phyloP scores from a whole-genome alignment of 2,797 vertebrate genomes.

The Acanthopagrus latus region DNA sequence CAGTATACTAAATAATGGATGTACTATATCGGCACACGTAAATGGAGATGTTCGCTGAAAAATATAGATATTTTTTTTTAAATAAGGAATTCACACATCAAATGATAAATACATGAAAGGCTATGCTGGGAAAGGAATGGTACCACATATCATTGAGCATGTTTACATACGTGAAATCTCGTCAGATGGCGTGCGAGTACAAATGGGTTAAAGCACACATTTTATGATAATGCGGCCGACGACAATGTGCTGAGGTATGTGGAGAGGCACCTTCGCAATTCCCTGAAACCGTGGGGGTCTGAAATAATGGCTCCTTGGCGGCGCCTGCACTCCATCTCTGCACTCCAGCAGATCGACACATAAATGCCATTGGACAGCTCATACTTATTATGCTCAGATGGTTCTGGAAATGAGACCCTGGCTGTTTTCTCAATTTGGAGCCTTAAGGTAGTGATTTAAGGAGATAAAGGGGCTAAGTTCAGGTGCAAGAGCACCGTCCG shows the following conservation, averaged over 20 bases:
- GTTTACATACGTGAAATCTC: conserved; percentile 31
- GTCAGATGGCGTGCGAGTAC: conserved; percentile 21
- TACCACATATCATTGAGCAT: conserved; percentile 5
- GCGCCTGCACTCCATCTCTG: conserved; percentile 79
- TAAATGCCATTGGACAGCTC: conserved; percentile 84
- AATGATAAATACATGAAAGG: too few relatives aligned
- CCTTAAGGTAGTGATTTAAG: conserved; percentile 86
- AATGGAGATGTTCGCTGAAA: not conserved
- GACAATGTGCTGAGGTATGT: conserved; percentile 77
- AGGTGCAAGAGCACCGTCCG: conserved; percentile 72
- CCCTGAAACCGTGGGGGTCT: conserved; percentile 82
- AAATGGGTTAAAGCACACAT: conserved; percentile 61
- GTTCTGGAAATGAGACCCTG: conserved; percentile 86
- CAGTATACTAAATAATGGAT: not conserved
- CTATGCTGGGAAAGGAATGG: not conserved
- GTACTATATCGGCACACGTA: not conserved
- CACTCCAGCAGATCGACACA: conserved; percentile 82
- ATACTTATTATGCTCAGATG: conserved; percentile 87
- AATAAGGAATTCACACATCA: not conserved
- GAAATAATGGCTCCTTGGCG: conserved; percentile 85
- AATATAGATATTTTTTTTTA: not conserved
- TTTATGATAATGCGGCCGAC: conserved; percentile 74
- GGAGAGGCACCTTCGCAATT: conserved; percentile 82
- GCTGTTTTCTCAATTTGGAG: conserved; percentile 86
- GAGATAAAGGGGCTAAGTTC: conserved; percentile 83